Evolutionary conservation across 2,888 invertebrate genomes (phyloP), one percentile per base, ranked within the genome.

Genomic region (Helicoverpa assulta): DNA sequence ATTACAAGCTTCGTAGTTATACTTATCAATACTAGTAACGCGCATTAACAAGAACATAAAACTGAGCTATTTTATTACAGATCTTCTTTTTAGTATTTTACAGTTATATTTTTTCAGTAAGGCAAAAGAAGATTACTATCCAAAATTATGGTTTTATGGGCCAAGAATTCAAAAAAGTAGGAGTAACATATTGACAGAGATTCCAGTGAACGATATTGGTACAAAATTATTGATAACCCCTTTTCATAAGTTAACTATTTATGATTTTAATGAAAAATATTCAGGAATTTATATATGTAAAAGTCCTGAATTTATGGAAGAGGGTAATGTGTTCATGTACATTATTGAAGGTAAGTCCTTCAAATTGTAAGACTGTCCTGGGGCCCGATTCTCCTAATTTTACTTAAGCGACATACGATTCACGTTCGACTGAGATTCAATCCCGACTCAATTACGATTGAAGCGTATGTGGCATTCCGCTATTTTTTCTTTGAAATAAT

Each of bases 281-380:
- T 83, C 87, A 12, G 89, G 89, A 33, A 77, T 89, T 56, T 89
- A 89, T 65, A 68, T 26, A 8, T 89, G 89, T 65, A 58, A 64
- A 67, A 67, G 60, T 59, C 55, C 71, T 33, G 72, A 60, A 53
- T 16, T 43, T 33, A 19, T n/a, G n/a, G 12, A 51, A 54, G 60
- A 62, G n/a, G 52, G 40, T 43, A 69, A 57, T 19, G 26, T 21
- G 12, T 74, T 84, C 8, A 67, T 55, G 8, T 83, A 83, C 54
- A 60, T 76, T 33, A 57, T 83, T 19, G 83, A 83, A 72, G 81
- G 85, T 83, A 12, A 76, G 82, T 70, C 6, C 7, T n/a, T 14
- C 7, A 52, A 40, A 16, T 10, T 43, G 0, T 16, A 43, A 16
- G 47, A 21, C 5, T 14, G 37, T n/a, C 14, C 10, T n/a, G n/a